phyloP scores from a whole-genome alignment of 2,797 vertebrate genomes.

The Ispidina lecontei region DNA sequence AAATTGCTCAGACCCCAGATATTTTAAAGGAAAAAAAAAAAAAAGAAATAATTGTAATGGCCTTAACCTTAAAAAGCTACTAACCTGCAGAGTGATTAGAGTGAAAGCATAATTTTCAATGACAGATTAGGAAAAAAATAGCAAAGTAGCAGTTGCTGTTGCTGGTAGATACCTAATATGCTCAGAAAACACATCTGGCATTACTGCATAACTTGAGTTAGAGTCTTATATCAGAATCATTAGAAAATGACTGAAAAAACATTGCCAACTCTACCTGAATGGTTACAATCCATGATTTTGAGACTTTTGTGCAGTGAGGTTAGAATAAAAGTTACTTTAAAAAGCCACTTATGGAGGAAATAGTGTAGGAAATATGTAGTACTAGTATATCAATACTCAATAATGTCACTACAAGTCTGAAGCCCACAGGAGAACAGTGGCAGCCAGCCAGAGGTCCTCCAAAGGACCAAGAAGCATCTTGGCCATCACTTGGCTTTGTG shows the following conservation, averaged over 20 bases:
- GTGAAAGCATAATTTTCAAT: not conserved
- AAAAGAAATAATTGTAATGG: not conserved
- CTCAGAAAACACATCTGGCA: not conserved
- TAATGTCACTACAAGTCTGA: not conserved
- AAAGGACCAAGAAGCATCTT: not conserved
- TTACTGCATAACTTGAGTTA: not conserved
- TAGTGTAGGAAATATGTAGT: not conserved
- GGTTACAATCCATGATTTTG: not conserved
- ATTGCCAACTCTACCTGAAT: not conserved
- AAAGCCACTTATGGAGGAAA: not conserved
- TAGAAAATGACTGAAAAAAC: not conserved
- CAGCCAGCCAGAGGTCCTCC: not conserved
- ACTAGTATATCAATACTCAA: not conserved
- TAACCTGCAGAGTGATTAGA: not conserved
- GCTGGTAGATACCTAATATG: not conserved
- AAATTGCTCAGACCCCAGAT: rapidly evolving
- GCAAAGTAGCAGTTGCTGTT: not conserved
- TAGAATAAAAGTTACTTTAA: not conserved
- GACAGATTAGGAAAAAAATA: not conserved
- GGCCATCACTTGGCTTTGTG: not conserved
- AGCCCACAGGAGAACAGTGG: not conserved
- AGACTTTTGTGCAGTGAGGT: not conserved
- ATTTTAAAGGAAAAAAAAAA: not conserved
- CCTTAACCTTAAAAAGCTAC: not conserved
- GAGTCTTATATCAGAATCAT: not conserved